Percentiles rank a stretch among this genome's conserved stretches.
phyloP scores from a whole-genome alignment of 2,888 invertebrate species.

The Sinopyrophorus schimmeli region DNA sequence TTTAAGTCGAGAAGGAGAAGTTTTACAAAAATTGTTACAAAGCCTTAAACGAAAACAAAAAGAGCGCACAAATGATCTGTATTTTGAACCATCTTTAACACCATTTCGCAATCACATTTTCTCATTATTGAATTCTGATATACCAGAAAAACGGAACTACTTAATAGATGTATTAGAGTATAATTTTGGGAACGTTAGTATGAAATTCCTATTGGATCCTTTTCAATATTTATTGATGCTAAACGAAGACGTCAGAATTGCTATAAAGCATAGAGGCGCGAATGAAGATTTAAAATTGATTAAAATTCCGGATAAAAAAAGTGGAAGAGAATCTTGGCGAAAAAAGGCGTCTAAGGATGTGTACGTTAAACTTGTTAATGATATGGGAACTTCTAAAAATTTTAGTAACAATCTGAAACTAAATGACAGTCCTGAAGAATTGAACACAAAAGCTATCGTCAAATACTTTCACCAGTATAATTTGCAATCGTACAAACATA shows the following conservation, averaged over 20 bases:
- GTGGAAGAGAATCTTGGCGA: slow-evolving; percentile 14
- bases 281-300: slow-evolving; percentile 36
- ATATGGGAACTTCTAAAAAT: too few species aligned
- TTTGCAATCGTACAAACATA: too few species aligned
- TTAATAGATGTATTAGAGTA: slow-evolving; percentile 34
- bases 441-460: too few species aligned
- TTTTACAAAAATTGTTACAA: slow-evolving; percentile 31
- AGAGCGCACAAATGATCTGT: not conserved
- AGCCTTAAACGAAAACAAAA: slow-evolving; percentile 20
- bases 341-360: slow-evolving; percentile 8
- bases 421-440: too few species aligned
- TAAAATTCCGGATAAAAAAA: slow-evolving; percentile 18
- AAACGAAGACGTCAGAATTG: slow-evolving; percentile 29
- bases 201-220: slow-evolving; percentile 46
- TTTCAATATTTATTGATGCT: slow-evolving; percentile 40
- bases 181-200: slow-evolving; percentile 40
- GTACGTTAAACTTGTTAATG: too few species aligned
- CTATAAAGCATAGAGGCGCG: slow-evolving; percentile 41
- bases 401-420: too few species aligned
- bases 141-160: slow-evolving; percentile 15
- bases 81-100: slow-evolving; percentile 42
- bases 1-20: slow-evolving; percentile 26
- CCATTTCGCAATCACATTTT: slow-evolving; percentile 46
- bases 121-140: slow-evolving; percentile 13
- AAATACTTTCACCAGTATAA: too few species aligned